phyloP scores from a whole-genome alignment of 2,888 invertebrate species.

The Rhimphoctona megacephalus region DNA sequence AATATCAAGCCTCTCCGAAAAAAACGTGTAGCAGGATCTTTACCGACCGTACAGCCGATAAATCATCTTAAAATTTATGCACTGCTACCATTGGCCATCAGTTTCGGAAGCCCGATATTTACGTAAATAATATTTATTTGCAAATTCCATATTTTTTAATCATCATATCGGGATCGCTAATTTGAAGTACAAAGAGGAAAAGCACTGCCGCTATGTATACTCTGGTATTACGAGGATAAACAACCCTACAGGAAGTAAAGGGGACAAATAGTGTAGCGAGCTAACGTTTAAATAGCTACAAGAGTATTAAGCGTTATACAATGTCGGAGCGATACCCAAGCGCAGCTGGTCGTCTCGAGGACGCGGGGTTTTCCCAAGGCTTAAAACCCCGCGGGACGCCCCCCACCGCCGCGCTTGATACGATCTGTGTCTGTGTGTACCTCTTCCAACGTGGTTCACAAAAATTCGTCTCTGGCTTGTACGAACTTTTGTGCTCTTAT shows the following conservation, averaged over 20 bases:
- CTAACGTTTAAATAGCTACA: neutral
- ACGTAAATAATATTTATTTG: neutral
- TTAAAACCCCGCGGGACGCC: slow-evolving; percentile 31
- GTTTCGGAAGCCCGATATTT: neutral
- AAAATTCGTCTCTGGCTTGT: neutral
- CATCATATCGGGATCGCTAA: neutral
- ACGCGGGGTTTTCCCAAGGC: slow-evolving; percentile 77
- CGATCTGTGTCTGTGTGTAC: neutral
- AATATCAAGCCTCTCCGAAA: too few species aligned
- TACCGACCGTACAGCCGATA: too few species aligned
- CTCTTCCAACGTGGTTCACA: neutral
- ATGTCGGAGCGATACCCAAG: slow-evolving; percentile 22
- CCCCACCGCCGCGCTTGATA: slow-evolving; percentile 27
- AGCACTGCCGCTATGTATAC: neutral
- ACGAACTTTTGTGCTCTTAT: neutral
- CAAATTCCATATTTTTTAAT: neutral
- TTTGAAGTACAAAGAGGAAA: neutral
- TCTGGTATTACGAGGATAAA: neutral
- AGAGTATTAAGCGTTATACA: neutral
- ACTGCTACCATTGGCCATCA: neutral
- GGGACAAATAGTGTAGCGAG: neutral
- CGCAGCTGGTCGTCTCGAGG: slow-evolving; percentile 67
- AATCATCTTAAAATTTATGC: neutral
- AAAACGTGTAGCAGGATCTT: too few species aligned
- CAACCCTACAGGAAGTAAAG: neutral